Percentiles rank a stretch among this genome's conserved stretches.
Evolutionary conservation across 2,113 vertebrate genomes (phyloP).

Genomic region (Pimephales promelas): DNA sequence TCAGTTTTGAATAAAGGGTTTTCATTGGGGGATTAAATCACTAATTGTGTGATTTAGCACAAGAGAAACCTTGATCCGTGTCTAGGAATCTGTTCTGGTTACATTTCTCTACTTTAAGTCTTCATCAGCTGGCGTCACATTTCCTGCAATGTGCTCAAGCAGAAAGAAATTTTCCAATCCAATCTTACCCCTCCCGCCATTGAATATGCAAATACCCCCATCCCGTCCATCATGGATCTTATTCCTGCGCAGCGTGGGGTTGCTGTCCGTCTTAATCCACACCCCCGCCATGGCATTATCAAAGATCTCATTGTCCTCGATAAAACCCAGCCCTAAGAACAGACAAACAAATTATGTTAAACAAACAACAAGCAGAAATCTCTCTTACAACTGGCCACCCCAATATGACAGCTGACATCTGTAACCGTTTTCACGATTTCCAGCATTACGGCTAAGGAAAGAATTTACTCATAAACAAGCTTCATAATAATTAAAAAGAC

Average conservation of each 20-base stretch:
- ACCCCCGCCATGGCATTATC: conserved; percentile 99
- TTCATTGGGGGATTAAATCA: background rate
- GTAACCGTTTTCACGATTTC: too few relatives aligned
- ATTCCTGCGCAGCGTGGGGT: conserved; percentile 97
- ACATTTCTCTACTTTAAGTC: background rate
- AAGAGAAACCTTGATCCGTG: background rate
- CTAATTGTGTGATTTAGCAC: background rate
- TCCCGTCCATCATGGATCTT: conserved; percentile 99
- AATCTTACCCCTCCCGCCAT: conserved; percentile 92
- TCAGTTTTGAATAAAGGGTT: background rate
- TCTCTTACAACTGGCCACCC: background rate
- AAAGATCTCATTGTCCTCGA: conserved; percentile 99
- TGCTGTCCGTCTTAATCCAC: conserved; percentile 99
- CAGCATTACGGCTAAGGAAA: background rate
- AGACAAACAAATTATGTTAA: background rate
- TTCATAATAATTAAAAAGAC: background rate
- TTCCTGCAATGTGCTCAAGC: background rate
- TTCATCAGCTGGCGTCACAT: background rate
- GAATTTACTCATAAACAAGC: background rate
- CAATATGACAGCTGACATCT: background rate
- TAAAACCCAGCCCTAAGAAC: conserved; percentile 89
- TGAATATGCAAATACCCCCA: conserved; percentile 99
- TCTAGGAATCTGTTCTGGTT: background rate
- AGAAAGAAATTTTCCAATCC: background rate
- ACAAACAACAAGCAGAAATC: background rate